Evolutionary conservation across 2,113 vertebrate genomes (phyloP).

Genomic region (Austrofundulus limnaeus): DNA sequence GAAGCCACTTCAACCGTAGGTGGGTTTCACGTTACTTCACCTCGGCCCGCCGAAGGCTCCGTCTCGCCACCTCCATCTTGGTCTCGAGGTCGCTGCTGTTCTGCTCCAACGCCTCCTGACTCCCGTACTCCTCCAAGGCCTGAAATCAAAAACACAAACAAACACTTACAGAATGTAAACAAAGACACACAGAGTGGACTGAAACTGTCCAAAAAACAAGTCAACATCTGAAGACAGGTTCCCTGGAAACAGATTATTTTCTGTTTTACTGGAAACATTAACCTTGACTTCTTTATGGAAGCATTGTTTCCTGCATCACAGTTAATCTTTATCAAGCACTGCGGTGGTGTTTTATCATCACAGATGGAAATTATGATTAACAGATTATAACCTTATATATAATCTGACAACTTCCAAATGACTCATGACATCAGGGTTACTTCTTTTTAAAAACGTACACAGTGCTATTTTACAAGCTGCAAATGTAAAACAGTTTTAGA

Average conservation of each 20-base stretch:
- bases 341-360: no score
- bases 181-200: background rate
- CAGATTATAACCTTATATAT: no score
- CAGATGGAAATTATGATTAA: no score
- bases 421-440: no score
- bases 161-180: background rate
- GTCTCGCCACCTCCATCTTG: slow-evolving; percentile 89
- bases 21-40: slow-evolving; percentile 83
- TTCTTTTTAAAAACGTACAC: no score
- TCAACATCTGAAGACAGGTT: background rate
- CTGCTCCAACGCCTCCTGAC: slow-evolving; percentile 83
- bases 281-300: background rate
- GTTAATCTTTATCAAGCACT: no score
- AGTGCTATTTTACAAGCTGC: no score
- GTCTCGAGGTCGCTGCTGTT: slow-evolving; percentile 86
- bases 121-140: slow-evolving; percentile 87
- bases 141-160: slow-evolving; percentile 45
- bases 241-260: slow-evolving; percentile 29
- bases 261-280: slow-evolving; percentile 10
- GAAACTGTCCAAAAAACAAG: background rate
- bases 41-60: slow-evolving; percentile 92
- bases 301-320: no score
- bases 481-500: no score
- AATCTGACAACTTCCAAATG: no score
- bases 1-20: background rate